Percentiles rank a stretch among this genome's conserved stretches.
These are phyloP conservation scores for Tachina lurida DNA, from an alignment of 2,888 invertebrate genomes.

Conservation along the genomic window DNA sequence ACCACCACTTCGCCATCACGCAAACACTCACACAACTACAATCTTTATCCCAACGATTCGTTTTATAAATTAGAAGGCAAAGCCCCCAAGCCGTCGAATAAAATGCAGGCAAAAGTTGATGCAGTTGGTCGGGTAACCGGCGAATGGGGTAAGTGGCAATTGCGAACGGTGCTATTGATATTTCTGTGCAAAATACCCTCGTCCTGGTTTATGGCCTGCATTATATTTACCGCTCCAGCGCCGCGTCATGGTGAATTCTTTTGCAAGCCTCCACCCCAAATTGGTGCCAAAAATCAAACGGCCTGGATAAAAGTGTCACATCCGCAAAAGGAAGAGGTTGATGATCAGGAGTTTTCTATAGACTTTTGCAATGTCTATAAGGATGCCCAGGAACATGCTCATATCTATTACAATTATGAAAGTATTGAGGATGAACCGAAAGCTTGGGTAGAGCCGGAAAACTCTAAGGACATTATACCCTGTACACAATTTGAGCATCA, in stretches of 20 bases:
- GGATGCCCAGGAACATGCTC: constrained; percentile 82
- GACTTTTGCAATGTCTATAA: constrained; percentile 83
- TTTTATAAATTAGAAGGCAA: constrained; percentile 79
- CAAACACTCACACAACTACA: constrained; percentile 74
- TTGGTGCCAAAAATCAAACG: constrained; percentile 79
- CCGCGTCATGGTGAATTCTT: constrained; percentile 83
- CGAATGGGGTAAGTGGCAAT: constrained; percentile 83
- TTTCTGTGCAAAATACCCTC: constrained; percentile 83
- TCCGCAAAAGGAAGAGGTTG: constrained; percentile 81
- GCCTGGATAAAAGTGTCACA: constrained; percentile 83
- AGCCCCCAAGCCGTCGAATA: constrained; percentile 75
- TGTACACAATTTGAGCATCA: constrained; percentile 82
- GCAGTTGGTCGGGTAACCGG: constrained; percentile 83
- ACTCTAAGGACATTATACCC: constrained; percentile 80
- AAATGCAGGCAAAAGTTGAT: constrained; percentile 82
- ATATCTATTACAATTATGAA: constrained; percentile 80
- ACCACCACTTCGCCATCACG: constrained; percentile 57
- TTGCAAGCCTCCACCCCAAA: constrained; percentile 82
- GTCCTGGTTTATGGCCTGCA: constrained; percentile 84
- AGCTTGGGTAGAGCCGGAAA: constrained; percentile 79
- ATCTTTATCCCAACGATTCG: constrained; percentile 79
- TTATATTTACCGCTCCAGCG: constrained; percentile 83
- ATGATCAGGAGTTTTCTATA: constrained; percentile 82
- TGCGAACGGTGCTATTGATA: constrained; percentile 82
- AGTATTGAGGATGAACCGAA: constrained; percentile 78